Conservation (phyloP, 2,888 invertebrate species). For the Azorinus chamasolen region DNA sequence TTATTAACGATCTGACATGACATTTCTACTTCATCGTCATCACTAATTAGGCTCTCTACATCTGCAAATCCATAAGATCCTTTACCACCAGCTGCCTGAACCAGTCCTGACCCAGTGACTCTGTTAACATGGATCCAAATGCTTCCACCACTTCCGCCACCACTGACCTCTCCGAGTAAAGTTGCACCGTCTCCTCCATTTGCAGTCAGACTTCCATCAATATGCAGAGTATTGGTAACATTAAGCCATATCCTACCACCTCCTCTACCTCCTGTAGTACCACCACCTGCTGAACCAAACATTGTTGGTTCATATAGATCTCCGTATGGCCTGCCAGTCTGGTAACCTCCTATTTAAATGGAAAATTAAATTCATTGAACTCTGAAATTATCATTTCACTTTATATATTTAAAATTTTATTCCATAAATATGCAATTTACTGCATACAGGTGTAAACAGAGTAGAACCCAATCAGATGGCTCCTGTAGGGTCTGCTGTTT, state of each 20-base stretch:
- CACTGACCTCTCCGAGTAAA: constrained; percentile 49
- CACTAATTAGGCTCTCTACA: constrained; percentile 34
- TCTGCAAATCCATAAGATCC: constrained; percentile 52
- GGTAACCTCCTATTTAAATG: constrained; percentile 33
- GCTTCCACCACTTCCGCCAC: constrained; percentile 80
- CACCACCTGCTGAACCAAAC: constrained; percentile 78
- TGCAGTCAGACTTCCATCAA: constrained; percentile 74
- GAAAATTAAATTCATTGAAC: not conserved
- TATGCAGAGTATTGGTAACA: constrained; percentile 74
- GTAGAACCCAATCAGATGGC: no score
- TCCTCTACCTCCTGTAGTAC: constrained; percentile 72
- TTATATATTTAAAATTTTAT: no score
- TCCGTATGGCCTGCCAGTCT: constrained; percentile 70
- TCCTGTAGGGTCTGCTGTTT: no score
- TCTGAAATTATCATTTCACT: no score
- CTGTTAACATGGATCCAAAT: constrained; percentile 73
- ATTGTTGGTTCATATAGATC: constrained; percentile 75
- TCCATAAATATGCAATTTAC: no score
- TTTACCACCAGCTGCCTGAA: constrained; percentile 68
- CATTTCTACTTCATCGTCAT: no score
- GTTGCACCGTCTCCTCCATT: constrained; percentile 67
- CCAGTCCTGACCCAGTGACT: constrained; percentile 71
- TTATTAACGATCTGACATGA: no score
- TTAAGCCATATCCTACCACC: constrained; percentile 79
- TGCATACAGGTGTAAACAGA: no score